Conservation (phyloP, 1,140 invertebrate species). For the Apolygus lucorum region DNA sequence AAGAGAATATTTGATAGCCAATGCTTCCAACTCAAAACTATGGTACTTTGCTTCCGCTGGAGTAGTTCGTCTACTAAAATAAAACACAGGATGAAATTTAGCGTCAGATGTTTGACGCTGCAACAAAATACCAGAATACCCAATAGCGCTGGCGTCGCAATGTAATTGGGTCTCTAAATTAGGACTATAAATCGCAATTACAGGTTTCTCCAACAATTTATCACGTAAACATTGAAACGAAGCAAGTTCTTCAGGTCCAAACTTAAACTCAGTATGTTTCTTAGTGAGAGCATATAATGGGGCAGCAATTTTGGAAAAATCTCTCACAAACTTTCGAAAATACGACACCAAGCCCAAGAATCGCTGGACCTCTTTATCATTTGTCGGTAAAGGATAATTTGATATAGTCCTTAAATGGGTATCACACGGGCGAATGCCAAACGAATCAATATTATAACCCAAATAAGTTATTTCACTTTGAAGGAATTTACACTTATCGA, state of each 20-base stretch:
- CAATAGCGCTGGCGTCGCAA: not conserved
- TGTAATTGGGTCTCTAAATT: slow-evolving; percentile 2
- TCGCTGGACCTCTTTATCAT: slow-evolving; percentile 33
- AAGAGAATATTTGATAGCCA: not conserved
- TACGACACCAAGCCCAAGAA: slow-evolving; percentile 35
- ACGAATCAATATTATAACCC: slow-evolving; percentile 32
- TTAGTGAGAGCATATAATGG: slow-evolving; percentile 30
- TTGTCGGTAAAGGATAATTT: slow-evolving; percentile 31
- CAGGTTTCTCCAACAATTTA: slow-evolving; percentile 26
- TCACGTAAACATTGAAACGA: not conserved
- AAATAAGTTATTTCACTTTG: slow-evolving; percentile 34
- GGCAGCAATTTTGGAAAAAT: slow-evolving; percentile 32
- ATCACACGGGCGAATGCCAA: slow-evolving; percentile 29
- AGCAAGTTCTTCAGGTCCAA: too few relatives aligned
- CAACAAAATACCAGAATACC: not conserved
- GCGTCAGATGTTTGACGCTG: not conserved
- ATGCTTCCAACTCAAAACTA: not conserved
- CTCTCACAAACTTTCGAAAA: slow-evolving; percentile 35
- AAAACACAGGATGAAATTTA: slow-evolving; percentile 33
- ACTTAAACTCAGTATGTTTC: not conserved
- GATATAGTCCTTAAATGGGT: slow-evolving; percentile 28
- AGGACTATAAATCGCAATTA: slow-evolving; percentile 38
- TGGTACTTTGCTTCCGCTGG: not conserved
- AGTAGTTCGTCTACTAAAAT: not conserved
- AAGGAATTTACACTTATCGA: slow-evolving; percentile 36